A percentile compares a stretch with the other conserved stretches of the same genome.
Evolutionary conservation across 2,888 invertebrate species (phyloP).

Genomic region (Parelbella ahira): DNA sequence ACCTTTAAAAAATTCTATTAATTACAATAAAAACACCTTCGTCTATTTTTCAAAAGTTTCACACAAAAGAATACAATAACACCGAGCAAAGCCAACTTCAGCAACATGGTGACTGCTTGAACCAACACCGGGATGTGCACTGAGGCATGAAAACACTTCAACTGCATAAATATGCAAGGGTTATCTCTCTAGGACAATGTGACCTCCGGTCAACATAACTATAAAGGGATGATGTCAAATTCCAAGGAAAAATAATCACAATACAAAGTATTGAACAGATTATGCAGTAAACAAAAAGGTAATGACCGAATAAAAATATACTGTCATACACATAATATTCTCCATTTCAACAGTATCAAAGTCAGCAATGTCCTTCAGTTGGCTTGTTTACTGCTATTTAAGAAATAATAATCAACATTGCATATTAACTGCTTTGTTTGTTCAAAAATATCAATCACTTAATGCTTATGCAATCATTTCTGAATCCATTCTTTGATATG

Average conservation of each 20-base stretch:
- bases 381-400: conserved; percentile 12
- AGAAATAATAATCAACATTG: conserved; percentile 8
- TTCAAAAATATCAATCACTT: conserved; percentile 1
- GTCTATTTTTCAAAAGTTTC: conserved; percentile 50
- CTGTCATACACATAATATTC: not conserved
- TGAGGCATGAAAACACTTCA: too few relatives aligned
- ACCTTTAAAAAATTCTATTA: conserved; percentile 31
- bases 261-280: not conserved
- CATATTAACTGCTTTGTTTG: not conserved
- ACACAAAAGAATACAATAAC: conserved; percentile 59
- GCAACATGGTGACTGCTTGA: conserved; percentile 51
- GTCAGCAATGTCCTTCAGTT: too few relatives aligned
- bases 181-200: conserved; percentile 35
- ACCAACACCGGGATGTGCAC: conserved; percentile 36
- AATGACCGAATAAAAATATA: conserved; percentile 10
- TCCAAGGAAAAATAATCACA: too few relatives aligned
- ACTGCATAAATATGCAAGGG: conserved; percentile 35
- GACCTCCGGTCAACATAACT: conserved; percentile 36
- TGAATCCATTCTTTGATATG: too few relatives aligned
- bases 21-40: conserved; percentile 47
- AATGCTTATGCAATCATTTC: too few relatives aligned
- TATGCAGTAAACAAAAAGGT: too few relatives aligned
- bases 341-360: too few relatives aligned
- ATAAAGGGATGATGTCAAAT: conserved; percentile 39
- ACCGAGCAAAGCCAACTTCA: conserved; percentile 64